phyloP scores from a whole-genome alignment of 2,888 invertebrate species.

The Listrodromus nycthemerus region DNA sequence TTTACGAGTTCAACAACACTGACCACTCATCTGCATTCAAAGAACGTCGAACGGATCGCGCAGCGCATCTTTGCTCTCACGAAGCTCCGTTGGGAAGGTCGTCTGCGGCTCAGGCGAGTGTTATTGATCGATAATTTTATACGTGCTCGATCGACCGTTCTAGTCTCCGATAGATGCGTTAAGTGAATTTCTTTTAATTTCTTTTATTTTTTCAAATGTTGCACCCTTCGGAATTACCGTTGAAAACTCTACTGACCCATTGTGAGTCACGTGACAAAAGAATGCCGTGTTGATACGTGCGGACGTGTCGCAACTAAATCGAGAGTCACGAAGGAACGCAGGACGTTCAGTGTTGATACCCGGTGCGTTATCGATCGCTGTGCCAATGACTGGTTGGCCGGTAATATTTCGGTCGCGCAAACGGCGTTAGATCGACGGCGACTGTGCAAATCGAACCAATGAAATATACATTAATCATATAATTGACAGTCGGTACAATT shows the following conservation, averaged over 20 bases:
- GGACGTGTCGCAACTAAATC: slow-evolving; percentile 27
- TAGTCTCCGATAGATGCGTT: neutral
- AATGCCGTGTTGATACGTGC: slow-evolving; percentile 13
- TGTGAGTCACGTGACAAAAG: neutral
- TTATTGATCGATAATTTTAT: slow-evolving; percentile 12
- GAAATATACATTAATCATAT: neutral
- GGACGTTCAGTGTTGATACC: slow-evolving; percentile 23
- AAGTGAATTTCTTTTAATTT: neutral
- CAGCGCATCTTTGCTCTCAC: slow-evolving; percentile 18
- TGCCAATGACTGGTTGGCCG: neutral
- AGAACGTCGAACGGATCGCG: slow-evolving; percentile 14
- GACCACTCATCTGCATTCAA: slow-evolving; percentile 53
- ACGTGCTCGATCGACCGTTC: neutral
- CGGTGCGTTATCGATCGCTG: slow-evolving; percentile 3
- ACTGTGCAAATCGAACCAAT: slow-evolving; percentile 5
- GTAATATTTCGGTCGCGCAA: neutral
- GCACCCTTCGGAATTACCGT: neutral
- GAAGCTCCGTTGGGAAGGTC: slow-evolving; percentile 67
- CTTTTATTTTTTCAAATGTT: neutral
- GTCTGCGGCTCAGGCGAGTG: slow-evolving; percentile 47
- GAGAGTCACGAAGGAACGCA: slow-evolving; percentile 48
- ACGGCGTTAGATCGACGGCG: slow-evolving; percentile 3
- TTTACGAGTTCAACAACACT: slow-evolving; percentile 66
- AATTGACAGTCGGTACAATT: neutral
- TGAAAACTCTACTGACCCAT: neutral